phyloP scores from a whole-genome alignment of 2,113 vertebrate species.

The Herpetotheres cachinnans region DNA sequence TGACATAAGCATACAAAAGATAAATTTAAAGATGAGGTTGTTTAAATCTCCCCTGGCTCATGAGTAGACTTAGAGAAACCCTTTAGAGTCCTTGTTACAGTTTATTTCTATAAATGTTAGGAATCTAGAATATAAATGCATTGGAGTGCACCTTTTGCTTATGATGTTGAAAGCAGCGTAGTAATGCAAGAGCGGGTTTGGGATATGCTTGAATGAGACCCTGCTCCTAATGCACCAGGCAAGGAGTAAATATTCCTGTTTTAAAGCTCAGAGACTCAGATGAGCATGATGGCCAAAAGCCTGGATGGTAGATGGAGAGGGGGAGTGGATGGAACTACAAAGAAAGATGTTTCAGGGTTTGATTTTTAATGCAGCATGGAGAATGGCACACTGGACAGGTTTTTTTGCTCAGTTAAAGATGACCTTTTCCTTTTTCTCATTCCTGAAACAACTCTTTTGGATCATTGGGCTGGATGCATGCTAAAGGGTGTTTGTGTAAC shows the following conservation, averaged over 20 bases:
- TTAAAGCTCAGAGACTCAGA: neutral
- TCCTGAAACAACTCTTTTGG: neutral
- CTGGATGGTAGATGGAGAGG: neutral
- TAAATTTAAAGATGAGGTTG: neutral
- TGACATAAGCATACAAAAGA: neutral
- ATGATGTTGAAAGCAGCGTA: neutral
- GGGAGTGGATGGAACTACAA: neutral
- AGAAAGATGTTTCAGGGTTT: neutral
- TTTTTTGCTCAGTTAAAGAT: neutral
- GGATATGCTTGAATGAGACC: neutral
- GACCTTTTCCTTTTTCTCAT: neutral
- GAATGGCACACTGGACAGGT: neutral
- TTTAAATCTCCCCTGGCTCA: neutral
- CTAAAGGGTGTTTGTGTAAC: neutral
- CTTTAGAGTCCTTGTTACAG: neutral
- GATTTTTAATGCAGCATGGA: neutral
- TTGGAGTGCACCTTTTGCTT: neutral
- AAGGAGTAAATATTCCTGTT: neutral
- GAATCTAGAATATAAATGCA: neutral
- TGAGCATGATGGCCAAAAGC: fast-evolving
- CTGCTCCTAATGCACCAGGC: neutral
- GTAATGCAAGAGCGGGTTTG: neutral
- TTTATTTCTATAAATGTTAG: neutral
- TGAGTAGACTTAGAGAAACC: neutral
- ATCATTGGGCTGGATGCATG: neutral